Base-by-base conservation (phyloP, 2,888 invertebrate genomes). In the Phlogophora meticulosa region DNA sequence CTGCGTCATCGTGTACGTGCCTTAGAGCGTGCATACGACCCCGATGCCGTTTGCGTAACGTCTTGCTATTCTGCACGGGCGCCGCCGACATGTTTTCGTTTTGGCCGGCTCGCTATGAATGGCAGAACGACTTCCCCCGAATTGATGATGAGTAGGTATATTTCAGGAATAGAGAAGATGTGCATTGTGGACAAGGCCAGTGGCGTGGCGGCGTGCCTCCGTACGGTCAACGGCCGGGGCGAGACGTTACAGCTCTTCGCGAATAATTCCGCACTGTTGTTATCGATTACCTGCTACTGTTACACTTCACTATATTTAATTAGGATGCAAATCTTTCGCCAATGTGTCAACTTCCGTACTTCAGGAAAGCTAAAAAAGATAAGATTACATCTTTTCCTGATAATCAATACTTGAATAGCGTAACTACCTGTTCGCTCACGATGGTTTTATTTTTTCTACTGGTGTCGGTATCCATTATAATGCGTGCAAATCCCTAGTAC, bases 221-320 rank as follows among this genome's bases (percentile, higher is more conserved):
- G 88, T 87, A 85, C 91, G 93, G 94, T 94, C 93, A 94, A 93
- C 90, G 94, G 90, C 93, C 93, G 90, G 74, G 87, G 76, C 87
- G 86, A 88, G 89, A 85, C 90, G 89, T 87, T 89, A 86, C 88
- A 88, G 89, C 89, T 90, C 85, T 90, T 89, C 88, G 84, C 85
- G 80, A 88, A 85, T 87, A 86, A 90, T 88, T 87, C 89, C 88
- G 91, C 91, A 87, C 86, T 90, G 80, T 89, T 92, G 81, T 90
- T 94, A 94, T 94, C 90, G 94, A 94, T 93, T 90, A 88, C 87
- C 83, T 84, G 87, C 86, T 90, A 88, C 90, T 92, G 90, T 91
- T 91, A 86, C 84, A 81, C 85, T 84, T 81, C 75, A 87, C 86
- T 87, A 86, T 88, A 91, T 89, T 86, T 68, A 87, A 90, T 90